Base-by-base conservation (phyloP, 2,888 invertebrate genomes). In the Cataglyphis cursor region DNA sequence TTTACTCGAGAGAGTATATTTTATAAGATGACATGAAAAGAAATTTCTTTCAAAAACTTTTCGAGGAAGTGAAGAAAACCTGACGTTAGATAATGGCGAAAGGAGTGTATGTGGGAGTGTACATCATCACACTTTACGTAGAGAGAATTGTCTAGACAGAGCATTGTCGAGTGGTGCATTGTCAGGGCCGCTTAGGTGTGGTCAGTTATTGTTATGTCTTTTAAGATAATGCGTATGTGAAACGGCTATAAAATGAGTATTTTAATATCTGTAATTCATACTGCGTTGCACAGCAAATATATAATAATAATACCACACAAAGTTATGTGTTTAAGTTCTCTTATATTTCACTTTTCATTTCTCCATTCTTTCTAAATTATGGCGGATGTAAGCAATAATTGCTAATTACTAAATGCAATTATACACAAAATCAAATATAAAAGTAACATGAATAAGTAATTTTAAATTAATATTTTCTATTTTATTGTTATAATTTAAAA, bases 131-230 rank as follows among this genome's bases (percentile, higher is more conserved):
- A 70, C 21, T 78, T 78, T 48, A n/a, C 68, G 78, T 78, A 78
- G 38, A 57, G 28, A 68, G 57, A 51, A 78, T 44, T 68, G 57
- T 78, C 68, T 31, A 35, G 76, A 59, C 68, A 31, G 57, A 59
- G 68, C 57, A 78, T 68, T 64, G 78, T 70, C 78, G 70, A 59
- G 44, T 31, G 59, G 80, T 41, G 59, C 57, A 70, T 78, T 78
- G 78, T 80, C 78, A 80, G 78, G 78, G 78, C 70, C 78, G 70
- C n/a, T 70, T 70, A 80, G 78, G 78, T 80, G 78, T 70, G 78
- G 78, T 80, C 78, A 80, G 70, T 80, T 70, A 80, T 80, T 80
- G 78, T 80, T 80, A 70, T n/a, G 70, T 59, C 59, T 61, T 59
- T 5, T 70, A 70, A 15, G 24, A 24, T 70, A 24, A 70, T 70